Evolutionary conservation across 2,888 invertebrate species (phyloP).

Genomic region (Tiliacea aurago): DNA sequence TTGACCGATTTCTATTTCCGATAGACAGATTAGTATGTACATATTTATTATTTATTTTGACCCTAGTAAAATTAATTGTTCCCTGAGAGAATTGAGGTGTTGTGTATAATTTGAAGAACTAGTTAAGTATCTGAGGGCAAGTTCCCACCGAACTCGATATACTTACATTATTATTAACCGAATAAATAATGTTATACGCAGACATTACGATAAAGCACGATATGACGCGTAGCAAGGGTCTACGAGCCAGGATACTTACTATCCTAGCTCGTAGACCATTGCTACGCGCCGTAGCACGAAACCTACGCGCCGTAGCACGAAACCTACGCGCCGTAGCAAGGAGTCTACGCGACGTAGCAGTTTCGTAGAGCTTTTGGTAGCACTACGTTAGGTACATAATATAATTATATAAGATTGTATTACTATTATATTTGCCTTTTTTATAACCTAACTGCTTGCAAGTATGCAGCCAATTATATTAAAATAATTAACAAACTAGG

Average conservation of each 20-base stretch:
- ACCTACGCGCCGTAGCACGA: conserved; percentile 28
- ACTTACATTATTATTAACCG: neutral
- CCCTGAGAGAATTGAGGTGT: neutral
- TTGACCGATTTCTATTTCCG: neutral
- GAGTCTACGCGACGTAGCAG: conserved; percentile 22
- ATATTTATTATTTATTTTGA: neutral
- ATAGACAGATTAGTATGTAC: neutral
- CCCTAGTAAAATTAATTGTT: neutral
- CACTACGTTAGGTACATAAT: neutral
- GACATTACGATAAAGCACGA: neutral
- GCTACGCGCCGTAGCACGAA: conserved; percentile 23
- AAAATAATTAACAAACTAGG: neutral
- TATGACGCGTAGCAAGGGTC: neutral
- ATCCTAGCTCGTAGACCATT: neutral
- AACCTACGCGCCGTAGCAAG: conserved; percentile 24
- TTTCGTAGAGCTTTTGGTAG: neutral
- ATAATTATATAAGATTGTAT: neutral
- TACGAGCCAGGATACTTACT: too few relatives aligned
- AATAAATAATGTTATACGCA: neutral
- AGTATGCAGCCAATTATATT: neutral
- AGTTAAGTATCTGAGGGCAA: neutral
- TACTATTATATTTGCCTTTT: neutral
- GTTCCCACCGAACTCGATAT: neutral
- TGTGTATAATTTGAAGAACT: too few relatives aligned
- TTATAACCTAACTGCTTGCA: neutral